These are phyloP conservation scores for Ptiloglossa arizonensis DNA, from an alignment of 1,140 invertebrate genomes.

Conservation along the genomic window DNA sequence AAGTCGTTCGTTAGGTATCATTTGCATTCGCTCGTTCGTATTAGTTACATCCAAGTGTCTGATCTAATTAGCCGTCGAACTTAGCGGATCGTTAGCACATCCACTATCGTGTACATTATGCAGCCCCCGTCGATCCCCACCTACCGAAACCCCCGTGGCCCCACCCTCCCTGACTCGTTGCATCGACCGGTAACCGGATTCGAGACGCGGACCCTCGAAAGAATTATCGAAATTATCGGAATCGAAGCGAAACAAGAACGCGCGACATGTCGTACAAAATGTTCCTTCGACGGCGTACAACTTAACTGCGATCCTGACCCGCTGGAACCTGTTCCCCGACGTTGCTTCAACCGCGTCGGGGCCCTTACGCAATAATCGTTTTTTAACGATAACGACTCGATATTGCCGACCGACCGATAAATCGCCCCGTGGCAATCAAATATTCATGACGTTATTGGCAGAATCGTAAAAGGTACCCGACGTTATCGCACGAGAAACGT, in stretches of 20 bases:
- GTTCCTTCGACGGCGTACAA: slow-evolving; percentile 28
- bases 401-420: neutral
- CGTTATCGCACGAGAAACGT: too few relatives aligned
- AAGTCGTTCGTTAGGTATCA: slow-evolving; percentile 62
- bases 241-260: slow-evolving; percentile 33
- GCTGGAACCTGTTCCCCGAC: slow-evolving; percentile 27
- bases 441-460: neutral
- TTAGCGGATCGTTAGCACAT: slow-evolving; percentile 60
- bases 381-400: neutral
- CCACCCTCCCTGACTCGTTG: neutral
- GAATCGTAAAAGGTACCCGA: too few relatives aligned
- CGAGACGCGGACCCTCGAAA: neutral
- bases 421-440: neutral
- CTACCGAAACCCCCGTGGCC: too few relatives aligned
- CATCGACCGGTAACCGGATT: neutral
- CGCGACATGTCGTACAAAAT: slow-evolving; percentile 35
- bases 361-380: slow-evolving; percentile 9
- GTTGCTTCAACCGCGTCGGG: neutral
- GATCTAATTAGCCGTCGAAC: slow-evolving; percentile 63
- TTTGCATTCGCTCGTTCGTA: slow-evolving; percentile 57
- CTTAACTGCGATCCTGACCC: slow-evolving; percentile 40
- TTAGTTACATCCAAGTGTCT: slow-evolving; percentile 50
- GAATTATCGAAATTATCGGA: slow-evolving; percentile 51
- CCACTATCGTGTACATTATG: slow-evolving; percentile 55
- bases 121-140: neutral